phyloP scores from a whole-genome alignment of 2,888 invertebrate species.

The Zygaena filipendulae region DNA sequence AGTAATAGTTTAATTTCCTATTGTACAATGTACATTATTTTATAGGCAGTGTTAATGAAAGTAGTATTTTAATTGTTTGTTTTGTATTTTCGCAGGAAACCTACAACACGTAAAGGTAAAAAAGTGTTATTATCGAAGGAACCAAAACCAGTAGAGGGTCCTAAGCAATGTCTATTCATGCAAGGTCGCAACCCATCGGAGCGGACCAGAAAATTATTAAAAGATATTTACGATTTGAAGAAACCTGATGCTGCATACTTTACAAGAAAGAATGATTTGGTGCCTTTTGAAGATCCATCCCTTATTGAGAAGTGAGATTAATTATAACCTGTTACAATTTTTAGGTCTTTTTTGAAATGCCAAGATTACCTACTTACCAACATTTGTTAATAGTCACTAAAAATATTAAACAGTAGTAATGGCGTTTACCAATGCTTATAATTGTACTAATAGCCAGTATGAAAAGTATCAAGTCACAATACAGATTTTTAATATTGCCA shows the following conservation, averaged over 20 bases:
- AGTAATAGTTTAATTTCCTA: conserved; percentile 30
- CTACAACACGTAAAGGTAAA: conserved; percentile 89
- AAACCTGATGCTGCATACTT: conserved; percentile 85
- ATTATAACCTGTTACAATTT: background rate
- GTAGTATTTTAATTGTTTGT: background rate
- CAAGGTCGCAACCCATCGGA: conserved; percentile 86
- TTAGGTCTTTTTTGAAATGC: too few species aligned
- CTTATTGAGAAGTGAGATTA: conserved; percentile 78
- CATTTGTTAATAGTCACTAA: too few species aligned
- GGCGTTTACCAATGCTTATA: too few species aligned
- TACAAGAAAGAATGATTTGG: conserved; percentile 85
- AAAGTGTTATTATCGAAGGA: conserved; percentile 82
- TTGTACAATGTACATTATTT: background rate
- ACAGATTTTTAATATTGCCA: too few species aligned
- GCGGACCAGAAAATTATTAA: conserved; percentile 75
- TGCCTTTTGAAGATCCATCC: conserved; percentile 92
- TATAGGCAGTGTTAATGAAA: background rate
- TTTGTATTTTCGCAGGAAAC: conserved; percentile 73
- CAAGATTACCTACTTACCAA: too few species aligned
- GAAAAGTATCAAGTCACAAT: too few species aligned
- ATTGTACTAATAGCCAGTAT: too few species aligned
- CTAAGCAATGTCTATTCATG: conserved; percentile 85
- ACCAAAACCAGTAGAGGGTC: conserved; percentile 89
- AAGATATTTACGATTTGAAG: conserved; percentile 88
- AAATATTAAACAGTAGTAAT: too few species aligned